Evolutionary conservation across 2,113 vertebrate species (phyloP).

Genomic region (Crotalus viridis): DNA sequence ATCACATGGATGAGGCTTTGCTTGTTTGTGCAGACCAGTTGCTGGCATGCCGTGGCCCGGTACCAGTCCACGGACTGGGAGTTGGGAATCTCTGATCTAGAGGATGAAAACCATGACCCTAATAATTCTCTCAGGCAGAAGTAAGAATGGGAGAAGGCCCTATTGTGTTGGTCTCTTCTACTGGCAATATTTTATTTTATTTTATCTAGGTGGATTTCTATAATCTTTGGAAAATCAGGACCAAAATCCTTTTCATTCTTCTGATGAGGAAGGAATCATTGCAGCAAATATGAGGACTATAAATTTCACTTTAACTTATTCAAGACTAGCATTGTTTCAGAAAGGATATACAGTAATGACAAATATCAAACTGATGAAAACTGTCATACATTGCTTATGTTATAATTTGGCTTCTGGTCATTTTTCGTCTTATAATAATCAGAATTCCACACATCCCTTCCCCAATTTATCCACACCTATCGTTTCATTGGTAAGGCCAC

Average conservation of each 20-base stretch:
- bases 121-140: slow-evolving; percentile 36
- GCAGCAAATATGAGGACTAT: slow-evolving; percentile 24
- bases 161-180: slow-evolving; percentile 34
- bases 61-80: too few relatives aligned
- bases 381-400: slow-evolving; percentile 51
- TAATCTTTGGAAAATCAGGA: slow-evolving; percentile 42
- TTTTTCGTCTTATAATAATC: slow-evolving; percentile 60
- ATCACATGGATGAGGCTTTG: too few relatives aligned
- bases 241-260: slow-evolving; percentile 34
- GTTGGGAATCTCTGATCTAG: too few relatives aligned
- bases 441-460: slow-evolving; percentile 38
- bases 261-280: slow-evolving; percentile 22
- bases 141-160: slow-evolving; percentile 47
- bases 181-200: slow-evolving; percentile 8
- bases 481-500: slow-evolving; percentile 26
- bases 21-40: too few relatives aligned
- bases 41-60: too few relatives aligned
- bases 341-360: slow-evolving; percentile 49
- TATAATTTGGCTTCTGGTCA: slow-evolving; percentile 58
- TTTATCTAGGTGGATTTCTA: slow-evolving; percentile 33
- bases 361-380: slow-evolving; percentile 61
- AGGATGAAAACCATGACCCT: slow-evolving; percentile 9
- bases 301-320: slow-evolving; percentile 45
- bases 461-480: slow-evolving; percentile 54
- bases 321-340: slow-evolving; percentile 44